Percentiles rank a stretch among this genome's conserved stretches.
phyloP scores from a whole-genome alignment of 2,113 vertebrate genomes.

The Petromus typicus region DNA sequence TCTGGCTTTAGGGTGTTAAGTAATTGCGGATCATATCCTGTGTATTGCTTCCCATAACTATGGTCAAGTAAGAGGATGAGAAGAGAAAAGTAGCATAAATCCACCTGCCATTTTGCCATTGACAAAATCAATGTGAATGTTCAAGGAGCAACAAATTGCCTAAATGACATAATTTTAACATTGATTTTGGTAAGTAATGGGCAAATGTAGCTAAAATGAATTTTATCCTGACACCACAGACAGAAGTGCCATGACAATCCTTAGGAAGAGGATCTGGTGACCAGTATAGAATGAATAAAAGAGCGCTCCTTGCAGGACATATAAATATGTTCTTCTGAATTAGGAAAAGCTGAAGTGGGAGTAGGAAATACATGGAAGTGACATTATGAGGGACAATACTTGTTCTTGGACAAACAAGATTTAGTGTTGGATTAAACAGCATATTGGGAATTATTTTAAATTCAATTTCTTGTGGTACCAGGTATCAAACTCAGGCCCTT shows the following conservation, averaged over 20 bases:
- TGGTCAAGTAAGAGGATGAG: background rate
- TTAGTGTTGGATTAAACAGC: background rate
- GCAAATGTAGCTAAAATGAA: background rate
- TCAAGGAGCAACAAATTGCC: background rate
- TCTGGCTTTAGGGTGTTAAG: background rate
- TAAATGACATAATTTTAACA: no score
- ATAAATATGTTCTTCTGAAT: background rate
- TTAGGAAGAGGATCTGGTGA: no score
- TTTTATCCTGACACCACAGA: background rate
- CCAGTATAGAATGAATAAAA: background rate
- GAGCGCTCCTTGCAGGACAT: no score
- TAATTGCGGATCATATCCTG: background rate
- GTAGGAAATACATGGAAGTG: background rate
- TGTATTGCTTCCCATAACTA: background rate
- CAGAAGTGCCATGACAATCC: rapidly evolving
- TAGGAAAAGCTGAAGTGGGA: background rate
- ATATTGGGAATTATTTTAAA: background rate
- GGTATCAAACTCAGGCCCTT: no score
- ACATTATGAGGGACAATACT: rapidly evolving
- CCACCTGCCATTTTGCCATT: no score
- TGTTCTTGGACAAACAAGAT: background rate
- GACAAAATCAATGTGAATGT: background rate
- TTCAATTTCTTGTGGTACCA: no score
- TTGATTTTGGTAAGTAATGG: background rate
- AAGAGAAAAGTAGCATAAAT: background rate